These are phyloP conservation scores for Elachura formosa DNA, from an alignment of 2,113 vertebrate genomes.

Conservation along the genomic window DNA sequence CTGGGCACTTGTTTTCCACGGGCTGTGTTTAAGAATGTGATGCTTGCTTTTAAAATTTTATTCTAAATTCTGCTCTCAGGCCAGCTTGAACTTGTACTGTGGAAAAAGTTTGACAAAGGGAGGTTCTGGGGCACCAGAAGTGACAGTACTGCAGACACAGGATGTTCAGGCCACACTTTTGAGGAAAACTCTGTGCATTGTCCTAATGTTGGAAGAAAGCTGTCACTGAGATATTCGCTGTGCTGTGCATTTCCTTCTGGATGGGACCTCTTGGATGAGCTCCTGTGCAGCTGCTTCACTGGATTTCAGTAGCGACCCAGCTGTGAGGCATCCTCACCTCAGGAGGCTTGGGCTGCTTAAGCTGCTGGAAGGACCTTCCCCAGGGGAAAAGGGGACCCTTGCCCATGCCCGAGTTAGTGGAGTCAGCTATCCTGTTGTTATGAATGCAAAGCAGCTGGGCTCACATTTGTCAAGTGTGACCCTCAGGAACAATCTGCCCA, in stretches of 20 bases:
- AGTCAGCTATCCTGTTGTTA: not conserved
- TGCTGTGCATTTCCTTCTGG: too few species aligned
- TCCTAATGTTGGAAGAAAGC: not conserved
- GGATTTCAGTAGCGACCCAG: not conserved
- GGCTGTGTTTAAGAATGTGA: not conserved
- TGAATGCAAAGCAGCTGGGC: not conserved
- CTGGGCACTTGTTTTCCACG: not conserved
- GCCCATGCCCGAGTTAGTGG: not conserved
- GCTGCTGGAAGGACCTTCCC: not conserved
- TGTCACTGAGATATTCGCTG: not conserved
- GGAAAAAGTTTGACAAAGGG: not conserved
- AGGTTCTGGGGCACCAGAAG: not conserved
- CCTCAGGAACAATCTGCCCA: not conserved
- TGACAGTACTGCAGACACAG: not conserved
- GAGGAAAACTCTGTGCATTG: not conserved
- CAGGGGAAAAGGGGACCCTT: not conserved
- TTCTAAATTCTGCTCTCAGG: not conserved
- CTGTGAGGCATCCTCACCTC: not conserved
- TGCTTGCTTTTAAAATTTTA: not conserved
- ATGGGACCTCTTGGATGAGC: not conserved
- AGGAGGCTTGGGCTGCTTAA: not conserved
- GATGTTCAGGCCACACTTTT: not conserved
- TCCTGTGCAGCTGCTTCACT: not conserved
- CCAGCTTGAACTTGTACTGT: not conserved
- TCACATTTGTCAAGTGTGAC: not conserved